phyloP scores from a whole-genome alignment of 2,113 vertebrate species.

The Felis chaus region DNA sequence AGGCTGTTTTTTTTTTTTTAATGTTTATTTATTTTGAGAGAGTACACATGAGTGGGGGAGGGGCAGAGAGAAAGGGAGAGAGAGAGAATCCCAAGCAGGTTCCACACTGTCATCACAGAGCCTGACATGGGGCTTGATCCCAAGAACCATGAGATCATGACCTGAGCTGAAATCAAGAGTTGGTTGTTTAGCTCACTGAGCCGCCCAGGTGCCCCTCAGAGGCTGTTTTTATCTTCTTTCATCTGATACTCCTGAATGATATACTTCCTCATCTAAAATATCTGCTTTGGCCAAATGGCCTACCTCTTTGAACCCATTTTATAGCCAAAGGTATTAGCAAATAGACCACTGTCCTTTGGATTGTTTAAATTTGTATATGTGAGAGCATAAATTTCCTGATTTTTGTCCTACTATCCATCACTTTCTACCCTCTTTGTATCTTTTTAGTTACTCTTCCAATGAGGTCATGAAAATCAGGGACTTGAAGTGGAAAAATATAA shows the following conservation, averaged over 20 bases:
- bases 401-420: neutral
- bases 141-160: too few species aligned
- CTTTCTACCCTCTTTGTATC: neutral
- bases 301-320: neutral
- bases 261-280: neutral
- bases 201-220: neutral
- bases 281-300: neutral
- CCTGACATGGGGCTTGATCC: too few species aligned
- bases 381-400: neutral
- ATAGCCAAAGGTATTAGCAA: neutral
- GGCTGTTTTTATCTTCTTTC: neutral
- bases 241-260: neutral
- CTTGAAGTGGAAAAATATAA: neutral
- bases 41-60: too few species aligned
- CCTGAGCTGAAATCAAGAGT: too few species aligned
- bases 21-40: too few species aligned
- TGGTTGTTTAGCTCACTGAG: too few species aligned
- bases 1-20: too few species aligned
- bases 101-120: too few species aligned
- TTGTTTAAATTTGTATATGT: neutral
- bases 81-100: too few species aligned
- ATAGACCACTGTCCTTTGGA: neutral
- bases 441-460: neutral
- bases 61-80: too few species aligned
- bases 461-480: neutral